Evolutionary conservation across 2,888 invertebrate species (phyloP), one percentile per base, ranked within the genome.

Genomic region (Sarcophaga rosellei): DNA sequence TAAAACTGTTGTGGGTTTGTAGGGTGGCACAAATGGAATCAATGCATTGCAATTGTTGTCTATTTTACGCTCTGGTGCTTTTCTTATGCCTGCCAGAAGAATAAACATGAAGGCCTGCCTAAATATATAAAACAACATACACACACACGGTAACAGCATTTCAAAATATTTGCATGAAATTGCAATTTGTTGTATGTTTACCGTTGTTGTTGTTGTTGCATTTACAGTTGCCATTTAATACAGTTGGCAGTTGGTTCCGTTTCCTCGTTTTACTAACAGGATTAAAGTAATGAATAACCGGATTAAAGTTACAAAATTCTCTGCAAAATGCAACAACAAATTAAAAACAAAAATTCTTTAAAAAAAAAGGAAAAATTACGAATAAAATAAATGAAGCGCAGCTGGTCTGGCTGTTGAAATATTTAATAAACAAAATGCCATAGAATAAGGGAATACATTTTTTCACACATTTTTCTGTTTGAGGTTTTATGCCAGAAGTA

Each of bases 241-340:
- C 66, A 66, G 61, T 62, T 76, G 61, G 17, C 80, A 80, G 25
- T 57, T 76, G 63, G 63, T 74, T 62, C 25, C 57, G 47, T 61
- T 69, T 79, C 63, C 70, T 47, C n/a, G 35, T 66, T 80, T 63
- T 78, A 35, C 69, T 65, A 69, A 70, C 68, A 84, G 86, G 86
- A 86, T 86, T 83, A 86, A 44, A 74, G 73, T 62, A 80, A 86
- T 83, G 61, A 83, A 83, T 83, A 80, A 86, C 65, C 69, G 77
- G 80, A 83, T 86, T 83, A 78, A 86, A 75, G 25, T 65, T 25
- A 15, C 35, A 35, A 63, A 78, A 69, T 53, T 74, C 78, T 74
- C 74, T 21, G 65, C 65, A 57, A 72, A 68, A 69, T 79, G 10
- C 47, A 75, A 62, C 57, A 74, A 81, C n/a, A 73, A 75, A 66